Percentiles rank a stretch among this genome's conserved stretches.
These are phyloP conservation scores for Ridgeia piscesae DNA, from an alignment of 1,140 invertebrate genomes.

Conservation along the genomic window DNA sequence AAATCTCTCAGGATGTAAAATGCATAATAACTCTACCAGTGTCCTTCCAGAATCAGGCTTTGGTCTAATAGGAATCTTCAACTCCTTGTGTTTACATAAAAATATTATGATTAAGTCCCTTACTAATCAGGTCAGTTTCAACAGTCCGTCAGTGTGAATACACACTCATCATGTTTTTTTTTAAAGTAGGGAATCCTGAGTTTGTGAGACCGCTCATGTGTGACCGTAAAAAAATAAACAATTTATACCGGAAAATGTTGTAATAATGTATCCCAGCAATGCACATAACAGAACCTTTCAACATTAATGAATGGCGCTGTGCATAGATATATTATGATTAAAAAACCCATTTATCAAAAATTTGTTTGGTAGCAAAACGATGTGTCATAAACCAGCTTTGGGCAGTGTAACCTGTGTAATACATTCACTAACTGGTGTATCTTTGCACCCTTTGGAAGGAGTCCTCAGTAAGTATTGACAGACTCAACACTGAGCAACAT, in stretches of 20 bases:
- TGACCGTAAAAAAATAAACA: no score
- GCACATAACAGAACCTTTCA: not conserved
- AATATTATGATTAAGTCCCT: no score
- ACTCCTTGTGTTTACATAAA: no score
- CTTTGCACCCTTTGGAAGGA: not conserved
- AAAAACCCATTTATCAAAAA: not conserved
- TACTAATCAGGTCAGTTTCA: no score
- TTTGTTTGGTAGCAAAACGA: not conserved
- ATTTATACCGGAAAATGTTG: no score
- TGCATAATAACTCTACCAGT: not conserved
- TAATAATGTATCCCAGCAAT: not conserved
- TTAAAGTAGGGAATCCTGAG: no score
- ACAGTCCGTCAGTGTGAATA: no score
- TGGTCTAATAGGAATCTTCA: no score
- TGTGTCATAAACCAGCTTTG: not conserved
- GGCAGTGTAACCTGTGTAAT: not conserved
- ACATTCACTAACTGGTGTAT: not conserved
- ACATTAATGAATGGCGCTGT: not conserved
- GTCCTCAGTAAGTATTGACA: not conserved
- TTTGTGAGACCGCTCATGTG: no score
- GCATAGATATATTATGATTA: no score
- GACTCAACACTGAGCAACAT: not conserved
- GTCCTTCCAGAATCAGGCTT: not conserved
- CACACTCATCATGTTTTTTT: no score
- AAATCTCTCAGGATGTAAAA: not conserved